These are phyloP conservation scores for Fundulus diaphanus DNA, from an alignment of 2,797 vertebrate genomes.

Conservation along the genomic window DNA sequence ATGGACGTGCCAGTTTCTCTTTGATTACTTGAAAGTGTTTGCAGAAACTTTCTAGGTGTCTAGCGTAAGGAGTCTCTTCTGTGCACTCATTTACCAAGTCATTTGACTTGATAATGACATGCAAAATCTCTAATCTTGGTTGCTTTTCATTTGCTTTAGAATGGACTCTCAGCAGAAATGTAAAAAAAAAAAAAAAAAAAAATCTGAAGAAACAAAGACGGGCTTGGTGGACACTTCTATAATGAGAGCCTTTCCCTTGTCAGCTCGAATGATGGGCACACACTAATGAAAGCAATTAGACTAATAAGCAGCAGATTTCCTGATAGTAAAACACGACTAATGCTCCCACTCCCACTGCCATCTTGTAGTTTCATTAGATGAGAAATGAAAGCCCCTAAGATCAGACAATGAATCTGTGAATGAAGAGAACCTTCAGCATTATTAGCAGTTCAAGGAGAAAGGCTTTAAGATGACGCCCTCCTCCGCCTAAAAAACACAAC, in stretches of 20 bases:
- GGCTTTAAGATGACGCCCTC: constrained; percentile 58
- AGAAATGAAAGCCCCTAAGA: constrained; percentile 67
- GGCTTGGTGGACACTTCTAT: constrained; percentile 46
- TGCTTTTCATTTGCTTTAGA: constrained; percentile 36
- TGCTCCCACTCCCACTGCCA: constrained; percentile 33
- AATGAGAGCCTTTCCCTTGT: constrained; percentile 55
- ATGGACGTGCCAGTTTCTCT: constrained; percentile 31
- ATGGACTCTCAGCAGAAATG: constrained; percentile 36
- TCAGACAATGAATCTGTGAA: constrained; percentile 56
- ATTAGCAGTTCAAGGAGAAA: constrained; percentile 61
- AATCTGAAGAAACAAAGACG: constrained; percentile 10
- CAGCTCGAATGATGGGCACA: constrained; percentile 54
- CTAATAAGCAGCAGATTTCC: constrained; percentile 65
- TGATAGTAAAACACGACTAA: constrained; percentile 55
- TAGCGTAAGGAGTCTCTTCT: neutral
- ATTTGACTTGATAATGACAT: neutral
- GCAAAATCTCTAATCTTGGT: constrained; percentile 27
- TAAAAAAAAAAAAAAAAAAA: constrained; percentile 35
- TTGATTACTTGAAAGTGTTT: constrained; percentile 1
- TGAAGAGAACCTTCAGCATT: constrained; percentile 41
- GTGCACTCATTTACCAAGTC: neutral
- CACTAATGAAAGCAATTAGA: constrained; percentile 69
- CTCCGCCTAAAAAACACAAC: constrained; percentile 47
- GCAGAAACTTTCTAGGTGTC: constrained; percentile 13
- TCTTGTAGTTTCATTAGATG: constrained; percentile 56